phyloP scores from a whole-genome alignment of 2,113 vertebrate species.

The Fregata magnificens region DNA sequence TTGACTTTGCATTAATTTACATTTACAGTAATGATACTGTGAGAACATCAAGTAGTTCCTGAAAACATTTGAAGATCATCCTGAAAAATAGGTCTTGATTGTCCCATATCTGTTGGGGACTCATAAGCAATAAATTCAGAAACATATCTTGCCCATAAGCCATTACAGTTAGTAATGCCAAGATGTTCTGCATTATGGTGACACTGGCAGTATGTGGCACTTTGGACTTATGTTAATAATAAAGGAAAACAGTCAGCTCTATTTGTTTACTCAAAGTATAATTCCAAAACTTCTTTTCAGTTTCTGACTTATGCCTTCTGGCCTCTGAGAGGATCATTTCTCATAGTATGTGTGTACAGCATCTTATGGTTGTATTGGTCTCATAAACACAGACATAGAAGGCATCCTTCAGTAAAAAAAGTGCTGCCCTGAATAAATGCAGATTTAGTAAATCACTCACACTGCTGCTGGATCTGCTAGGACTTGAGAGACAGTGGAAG shows the following conservation, averaged over 20 bases:
- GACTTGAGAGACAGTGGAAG: background rate
- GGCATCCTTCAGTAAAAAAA: background rate
- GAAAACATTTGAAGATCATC: background rate
- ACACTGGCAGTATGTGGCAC: background rate
- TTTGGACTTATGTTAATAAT: background rate
- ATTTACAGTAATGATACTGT: background rate
- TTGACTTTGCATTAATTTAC: background rate
- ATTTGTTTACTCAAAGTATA: background rate
- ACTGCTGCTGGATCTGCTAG: background rate
- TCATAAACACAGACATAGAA: background rate
- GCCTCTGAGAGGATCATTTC: background rate
- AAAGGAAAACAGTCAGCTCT: background rate
- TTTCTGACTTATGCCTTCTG: background rate
- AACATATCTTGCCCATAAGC: background rate
- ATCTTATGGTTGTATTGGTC: background rate
- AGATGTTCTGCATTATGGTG: background rate
- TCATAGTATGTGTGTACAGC: background rate
- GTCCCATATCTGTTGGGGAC: fast-evolving
- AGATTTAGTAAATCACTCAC: background rate
- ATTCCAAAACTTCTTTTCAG: background rate
- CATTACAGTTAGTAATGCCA: background rate
- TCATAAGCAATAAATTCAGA: background rate
- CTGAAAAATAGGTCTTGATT: background rate
- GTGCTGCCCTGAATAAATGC: background rate
- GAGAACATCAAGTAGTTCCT: background rate